Evolutionary conservation across 2,113 vertebrate species (phyloP).

Genomic region (Anser brachyrhynchus): DNA sequence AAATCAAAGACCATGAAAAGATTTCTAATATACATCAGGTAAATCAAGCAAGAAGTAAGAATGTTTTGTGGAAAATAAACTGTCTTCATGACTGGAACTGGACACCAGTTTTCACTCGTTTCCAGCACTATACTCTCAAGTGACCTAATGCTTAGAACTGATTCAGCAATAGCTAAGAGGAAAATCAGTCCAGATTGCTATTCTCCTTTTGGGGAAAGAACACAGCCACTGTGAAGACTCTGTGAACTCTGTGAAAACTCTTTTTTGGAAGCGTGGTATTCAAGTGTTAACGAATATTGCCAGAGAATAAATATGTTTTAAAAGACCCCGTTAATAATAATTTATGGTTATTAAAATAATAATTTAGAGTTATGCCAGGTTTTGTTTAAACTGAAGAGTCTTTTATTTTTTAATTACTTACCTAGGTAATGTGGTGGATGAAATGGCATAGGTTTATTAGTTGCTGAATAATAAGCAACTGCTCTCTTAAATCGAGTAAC

Average conservation of each 20-base stretch:
- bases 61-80: not conserved
- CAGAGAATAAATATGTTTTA: not conserved
- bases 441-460: slow-evolving; percentile 86
- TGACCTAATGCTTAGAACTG: not conserved
- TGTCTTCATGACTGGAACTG: not conserved
- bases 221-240: not conserved
- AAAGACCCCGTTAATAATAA: not conserved
- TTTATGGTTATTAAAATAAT: not conserved
- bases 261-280: not conserved
- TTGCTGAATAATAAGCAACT: slow-evolving; percentile 92
- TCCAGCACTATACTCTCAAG: not conserved
- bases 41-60: not conserved
- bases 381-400: not conserved
- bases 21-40: not conserved
- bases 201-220: not conserved
- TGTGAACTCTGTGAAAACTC: not conserved
- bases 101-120: not conserved
- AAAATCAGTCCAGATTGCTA: not conserved
- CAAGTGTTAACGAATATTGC: not conserved
- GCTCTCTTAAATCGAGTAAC: slow-evolving; percentile 94
- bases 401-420: slow-evolving; percentile 65
- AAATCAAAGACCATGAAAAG: not conserved
- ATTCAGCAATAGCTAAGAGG: not conserved
- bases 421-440: slow-evolving; percentile 84
- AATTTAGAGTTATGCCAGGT: not conserved